Evolutionary conservation across 92 coral and sea anemone genomes (phyloP).

Genomic region (Parazoanthus darwini): DNA sequence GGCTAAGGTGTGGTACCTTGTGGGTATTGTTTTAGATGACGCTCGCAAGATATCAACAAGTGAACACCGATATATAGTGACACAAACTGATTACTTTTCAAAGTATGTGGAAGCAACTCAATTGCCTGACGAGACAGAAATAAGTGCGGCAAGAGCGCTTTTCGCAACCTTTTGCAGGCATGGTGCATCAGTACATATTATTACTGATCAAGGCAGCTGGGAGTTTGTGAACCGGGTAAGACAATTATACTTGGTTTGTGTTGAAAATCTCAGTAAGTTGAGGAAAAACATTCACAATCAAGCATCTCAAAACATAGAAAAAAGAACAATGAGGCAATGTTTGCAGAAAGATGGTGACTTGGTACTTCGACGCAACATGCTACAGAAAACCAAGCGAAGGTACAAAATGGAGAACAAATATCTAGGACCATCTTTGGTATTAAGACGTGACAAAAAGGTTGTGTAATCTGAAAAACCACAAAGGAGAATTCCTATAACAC

Average conservation of each 20-base stretch:
- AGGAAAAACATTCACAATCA: too few relatives aligned
- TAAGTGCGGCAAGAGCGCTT: too few relatives aligned
- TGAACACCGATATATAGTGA: slow-evolving; percentile 37
- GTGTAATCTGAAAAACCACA: neutral
- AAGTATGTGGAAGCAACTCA: too few relatives aligned
- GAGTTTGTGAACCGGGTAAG: too few relatives aligned
- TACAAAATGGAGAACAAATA: slow-evolving; percentile 1
- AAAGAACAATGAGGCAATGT: neutral
- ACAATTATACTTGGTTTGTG: too few relatives aligned
- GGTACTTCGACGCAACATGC: slow-evolving; percentile 29
- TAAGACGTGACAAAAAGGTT: neutral
- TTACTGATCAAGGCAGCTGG: too few relatives aligned
- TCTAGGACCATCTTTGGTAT: neutral
- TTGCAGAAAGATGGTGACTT: slow-evolving; percentile 17
- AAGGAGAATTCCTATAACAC: neutral
- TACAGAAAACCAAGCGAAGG: slow-evolving; percentile 11
- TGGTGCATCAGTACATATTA: too few relatives aligned
- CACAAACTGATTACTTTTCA: slow-evolving; percentile 30
- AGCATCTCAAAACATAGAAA: too few relatives aligned
- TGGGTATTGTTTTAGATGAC: slow-evolving; percentile 35
- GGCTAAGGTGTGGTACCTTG: slow-evolving; percentile 43
- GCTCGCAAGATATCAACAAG: slow-evolving; percentile 29
- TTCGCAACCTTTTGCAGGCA: too few relatives aligned
- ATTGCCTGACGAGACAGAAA: too few relatives aligned
- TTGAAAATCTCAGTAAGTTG: too few relatives aligned